Evolutionary conservation across 2,113 vertebrate species (phyloP).

Genomic region (Triplophysa siluroides): DNA sequence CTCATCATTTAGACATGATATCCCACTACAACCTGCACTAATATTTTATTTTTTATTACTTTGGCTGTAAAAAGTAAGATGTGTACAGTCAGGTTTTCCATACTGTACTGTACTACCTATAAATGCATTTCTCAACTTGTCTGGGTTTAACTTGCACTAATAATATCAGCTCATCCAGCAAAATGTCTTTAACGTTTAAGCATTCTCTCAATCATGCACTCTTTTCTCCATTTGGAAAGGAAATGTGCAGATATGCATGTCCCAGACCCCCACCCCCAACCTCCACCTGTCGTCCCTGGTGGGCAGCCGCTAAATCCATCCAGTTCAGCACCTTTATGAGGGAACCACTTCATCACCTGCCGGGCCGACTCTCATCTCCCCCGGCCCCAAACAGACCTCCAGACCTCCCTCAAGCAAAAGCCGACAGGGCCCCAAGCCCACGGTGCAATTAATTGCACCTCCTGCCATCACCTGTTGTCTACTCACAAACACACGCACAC

Average conservation of each 20-base stretch:
- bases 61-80: too few species aligned
- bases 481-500: conserved; percentile 19
- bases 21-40: too few species aligned
- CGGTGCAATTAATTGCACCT: not conserved
- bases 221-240: not conserved
- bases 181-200: not conserved
- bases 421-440: not conserved
- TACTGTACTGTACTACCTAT: too few species aligned
- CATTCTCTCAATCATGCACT: not conserved
- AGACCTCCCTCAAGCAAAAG: conserved; percentile 1
- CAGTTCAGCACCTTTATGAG: conserved; percentile 10
- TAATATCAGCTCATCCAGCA: not conserved
- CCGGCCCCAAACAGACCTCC: not conserved
- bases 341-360: conserved; percentile 33
- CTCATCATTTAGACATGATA: too few species aligned
- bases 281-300: conserved; percentile 25
- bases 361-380: not conserved
- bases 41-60: too few species aligned
- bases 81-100: too few species aligned
- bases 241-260: conserved; percentile 10
- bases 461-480: conserved; percentile 39
- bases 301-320: conserved; percentile 4
- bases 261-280: not conserved
- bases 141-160: not conserved
- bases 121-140: too few species aligned